Conservation (phyloP, 1,140 invertebrate genomes). For the Scaptodrosophila lebanonensis region DNA sequence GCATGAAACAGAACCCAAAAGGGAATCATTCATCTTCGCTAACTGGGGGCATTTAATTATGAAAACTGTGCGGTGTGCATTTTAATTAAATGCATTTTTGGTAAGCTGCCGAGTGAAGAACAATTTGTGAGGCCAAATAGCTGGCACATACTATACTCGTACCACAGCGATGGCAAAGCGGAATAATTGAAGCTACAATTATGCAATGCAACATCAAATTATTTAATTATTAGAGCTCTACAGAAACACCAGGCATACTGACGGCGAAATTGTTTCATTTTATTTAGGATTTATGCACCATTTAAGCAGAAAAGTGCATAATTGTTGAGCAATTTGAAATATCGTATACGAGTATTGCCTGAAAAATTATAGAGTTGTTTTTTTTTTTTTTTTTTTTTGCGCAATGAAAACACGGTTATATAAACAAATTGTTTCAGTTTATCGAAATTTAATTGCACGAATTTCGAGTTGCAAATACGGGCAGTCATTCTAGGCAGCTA, state of each 20-base stretch:
- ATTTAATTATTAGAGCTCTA: too few species aligned
- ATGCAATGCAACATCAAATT: too few species aligned
- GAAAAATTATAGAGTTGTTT: constrained; percentile 21
- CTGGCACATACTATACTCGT: too few species aligned
- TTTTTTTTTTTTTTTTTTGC: constrained; percentile 10
- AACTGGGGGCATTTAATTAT: constrained; percentile 25
- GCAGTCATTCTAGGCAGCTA: constrained; percentile 12
- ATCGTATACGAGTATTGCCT: constrained; percentile 8
- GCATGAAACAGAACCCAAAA: neutral
- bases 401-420: too few species aligned
- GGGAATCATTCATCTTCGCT: constrained; percentile 26
- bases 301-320: constrained; percentile 35
- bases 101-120: constrained; percentile 4
- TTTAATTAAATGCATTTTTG: constrained; percentile 40
- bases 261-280: constrained; percentile 3
- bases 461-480: too few species aligned
- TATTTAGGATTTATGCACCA: constrained; percentile 30
- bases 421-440: too few species aligned
- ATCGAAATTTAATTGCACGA: too few species aligned
- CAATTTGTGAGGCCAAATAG: constrained; percentile 5
- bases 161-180: neutral
- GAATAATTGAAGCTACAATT: constrained; percentile 12
- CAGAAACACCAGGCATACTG: too few species aligned
- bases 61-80: constrained; percentile 34
- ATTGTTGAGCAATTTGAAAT: constrained; percentile 14